A percentile compares a stretch with the other conserved stretches of the same genome.
Evolutionary conservation across 2,797 vertebrate species (phyloP).

Genomic region (Otolemur crassicaudatus): DNA sequence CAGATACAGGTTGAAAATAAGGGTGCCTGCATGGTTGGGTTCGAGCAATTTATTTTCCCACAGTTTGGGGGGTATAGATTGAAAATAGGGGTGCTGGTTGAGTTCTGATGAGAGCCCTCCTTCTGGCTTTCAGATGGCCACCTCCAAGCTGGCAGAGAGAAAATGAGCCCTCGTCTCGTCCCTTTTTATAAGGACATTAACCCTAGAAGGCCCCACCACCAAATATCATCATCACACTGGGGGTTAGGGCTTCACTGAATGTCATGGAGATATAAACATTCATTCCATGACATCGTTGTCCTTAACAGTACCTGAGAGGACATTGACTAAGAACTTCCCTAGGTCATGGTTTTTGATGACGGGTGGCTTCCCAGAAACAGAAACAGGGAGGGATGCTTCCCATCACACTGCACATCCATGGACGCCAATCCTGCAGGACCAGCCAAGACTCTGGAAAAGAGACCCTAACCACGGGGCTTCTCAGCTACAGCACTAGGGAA

Average conservation of each 20-base stretch:
- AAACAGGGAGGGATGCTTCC: background rate
- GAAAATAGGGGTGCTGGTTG: background rate
- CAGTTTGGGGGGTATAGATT: background rate
- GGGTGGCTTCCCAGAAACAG: background rate
- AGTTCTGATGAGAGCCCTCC: background rate
- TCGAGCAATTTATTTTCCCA: background rate
- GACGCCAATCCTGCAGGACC: background rate
- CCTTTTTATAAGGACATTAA: background rate
- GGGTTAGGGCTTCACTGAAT: background rate
- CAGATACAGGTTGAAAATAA: background rate
- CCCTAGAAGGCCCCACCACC: background rate
- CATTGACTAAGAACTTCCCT: background rate
- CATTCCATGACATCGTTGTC: background rate
- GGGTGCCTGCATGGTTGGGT: background rate
- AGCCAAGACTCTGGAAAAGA: background rate
- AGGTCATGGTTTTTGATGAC: background rate
- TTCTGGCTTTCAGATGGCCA: background rate
- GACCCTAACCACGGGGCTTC: background rate
- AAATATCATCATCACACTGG: background rate
- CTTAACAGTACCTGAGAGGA: background rate
- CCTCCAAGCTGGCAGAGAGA: background rate
- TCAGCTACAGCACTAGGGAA: background rate
- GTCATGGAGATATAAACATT: background rate
- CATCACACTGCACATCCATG: background rate
- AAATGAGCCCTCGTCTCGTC: background rate